Evolutionary conservation across 2,113 vertebrate species (phyloP).

Genomic region (Lipophrys pholis): DNA sequence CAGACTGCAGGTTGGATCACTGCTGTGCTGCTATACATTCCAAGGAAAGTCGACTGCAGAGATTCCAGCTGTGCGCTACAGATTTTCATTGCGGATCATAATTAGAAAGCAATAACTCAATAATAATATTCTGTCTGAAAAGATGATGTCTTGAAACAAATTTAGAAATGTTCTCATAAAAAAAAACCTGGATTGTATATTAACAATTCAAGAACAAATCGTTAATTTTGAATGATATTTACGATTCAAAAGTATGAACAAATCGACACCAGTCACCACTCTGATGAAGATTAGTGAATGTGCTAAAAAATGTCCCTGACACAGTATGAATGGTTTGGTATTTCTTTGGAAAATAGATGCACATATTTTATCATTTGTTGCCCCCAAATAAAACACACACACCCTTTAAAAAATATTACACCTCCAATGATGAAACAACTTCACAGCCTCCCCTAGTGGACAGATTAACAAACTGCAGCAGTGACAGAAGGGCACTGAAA

Average conservation of each 20-base stretch:
- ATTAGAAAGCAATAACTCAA: not conserved
- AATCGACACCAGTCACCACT: not conserved
- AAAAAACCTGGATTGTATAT: not conserved
- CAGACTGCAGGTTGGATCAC: constrained; percentile 51
- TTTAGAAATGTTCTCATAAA: not conserved
- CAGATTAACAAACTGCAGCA: not conserved
- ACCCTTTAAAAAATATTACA: not conserved
- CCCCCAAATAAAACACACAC: too few species aligned
- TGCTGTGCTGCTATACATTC: constrained; percentile 27
- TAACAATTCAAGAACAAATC: not conserved
- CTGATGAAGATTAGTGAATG: not conserved
- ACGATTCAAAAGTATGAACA: not conserved
- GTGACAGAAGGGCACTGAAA: too few species aligned
- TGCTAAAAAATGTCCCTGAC: too few species aligned
- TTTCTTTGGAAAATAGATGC: too few species aligned
- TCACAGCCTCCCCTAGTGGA: constrained; percentile 63
- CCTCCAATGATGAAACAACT: not conserved
- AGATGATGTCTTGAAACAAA: not conserved
- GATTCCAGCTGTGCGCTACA: constrained; percentile 6
- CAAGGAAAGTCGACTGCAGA: constrained; percentile 20
- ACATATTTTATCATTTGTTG: too few species aligned
- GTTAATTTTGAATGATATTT: not conserved
- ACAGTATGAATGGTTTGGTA: too few species aligned
- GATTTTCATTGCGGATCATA: not conserved
- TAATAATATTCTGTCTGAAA: not conserved